A percentile compares a stretch with the other conserved stretches of the same genome.
Evolutionary conservation across 1,140 invertebrate species (phyloP).

Genomic region (Drosophila funebris): DNA sequence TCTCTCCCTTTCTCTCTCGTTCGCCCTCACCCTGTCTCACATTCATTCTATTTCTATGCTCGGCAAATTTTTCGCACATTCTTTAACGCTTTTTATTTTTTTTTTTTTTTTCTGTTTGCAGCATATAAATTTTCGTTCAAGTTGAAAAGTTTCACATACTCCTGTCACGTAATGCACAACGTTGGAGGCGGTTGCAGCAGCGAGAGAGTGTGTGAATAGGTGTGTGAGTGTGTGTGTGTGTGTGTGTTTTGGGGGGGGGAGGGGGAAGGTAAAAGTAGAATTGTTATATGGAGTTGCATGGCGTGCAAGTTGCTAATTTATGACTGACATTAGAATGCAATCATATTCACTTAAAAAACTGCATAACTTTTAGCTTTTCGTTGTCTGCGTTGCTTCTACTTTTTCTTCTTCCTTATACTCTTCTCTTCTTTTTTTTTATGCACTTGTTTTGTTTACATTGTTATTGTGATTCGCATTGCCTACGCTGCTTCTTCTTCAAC

Average conservation of each 20-base stretch:
- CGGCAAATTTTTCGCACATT: slow-evolving; percentile 66
- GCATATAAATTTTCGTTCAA: slow-evolving; percentile 78
- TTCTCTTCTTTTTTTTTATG: not conserved
- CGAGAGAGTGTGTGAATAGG: not conserved
- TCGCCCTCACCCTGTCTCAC: too few relatives aligned
- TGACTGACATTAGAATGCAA: slow-evolving; percentile 79
- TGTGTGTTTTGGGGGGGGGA: not conserved
- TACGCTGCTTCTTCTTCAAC: too few relatives aligned
- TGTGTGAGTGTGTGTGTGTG: slow-evolving; percentile 1
- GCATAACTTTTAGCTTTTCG: slow-evolving; percentile 40
- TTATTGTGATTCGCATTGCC: not conserved
- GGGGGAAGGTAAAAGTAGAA: too few relatives aligned
- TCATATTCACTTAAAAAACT: slow-evolving; percentile 78
- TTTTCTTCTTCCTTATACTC: not conserved
- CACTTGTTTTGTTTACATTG: not conserved
- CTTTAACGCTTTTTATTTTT: slow-evolving; percentile 8
- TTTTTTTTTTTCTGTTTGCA: slow-evolving; percentile 58
- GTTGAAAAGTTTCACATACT: slow-evolving; percentile 80
- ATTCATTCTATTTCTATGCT: slow-evolving; percentile 6
- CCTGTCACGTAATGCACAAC: slow-evolving; percentile 70
- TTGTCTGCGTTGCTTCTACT: not conserved
- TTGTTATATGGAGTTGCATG: not conserved
- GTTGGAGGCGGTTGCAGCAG: slow-evolving; percentile 15
- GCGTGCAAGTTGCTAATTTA: slow-evolving; percentile 71
- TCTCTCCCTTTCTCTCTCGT: slow-evolving; percentile 5